phyloP scores from a whole-genome alignment of 2,797 vertebrate genomes.

The Semotilus atromaculatus region DNA sequence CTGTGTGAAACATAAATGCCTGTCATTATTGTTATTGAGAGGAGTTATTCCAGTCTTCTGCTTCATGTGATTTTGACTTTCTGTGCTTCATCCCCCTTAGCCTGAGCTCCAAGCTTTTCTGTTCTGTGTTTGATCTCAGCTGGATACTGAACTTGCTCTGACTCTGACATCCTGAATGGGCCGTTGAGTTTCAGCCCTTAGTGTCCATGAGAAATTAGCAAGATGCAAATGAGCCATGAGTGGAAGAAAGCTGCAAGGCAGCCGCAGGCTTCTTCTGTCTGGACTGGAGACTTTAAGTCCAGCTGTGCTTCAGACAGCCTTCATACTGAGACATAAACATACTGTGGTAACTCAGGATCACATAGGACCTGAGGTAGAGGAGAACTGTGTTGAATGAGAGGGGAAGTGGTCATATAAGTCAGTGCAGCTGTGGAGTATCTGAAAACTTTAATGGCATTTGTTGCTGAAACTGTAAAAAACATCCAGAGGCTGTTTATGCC shows the following conservation, averaged over 20 bases:
- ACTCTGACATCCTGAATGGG: neutral
- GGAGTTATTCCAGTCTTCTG: neutral
- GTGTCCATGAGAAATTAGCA: constrained; percentile 29
- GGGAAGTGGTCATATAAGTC: constrained; percentile 14
- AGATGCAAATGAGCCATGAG: constrained; percentile 52
- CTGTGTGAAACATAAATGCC: neutral
- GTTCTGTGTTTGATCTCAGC: constrained; percentile 29
- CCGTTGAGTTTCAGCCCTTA: constrained; percentile 2
- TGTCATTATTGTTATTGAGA: neutral
- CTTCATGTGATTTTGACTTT: neutral
- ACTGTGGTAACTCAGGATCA: neutral
- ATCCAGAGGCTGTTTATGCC: constrained; percentile 4
- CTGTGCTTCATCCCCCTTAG: neutral
- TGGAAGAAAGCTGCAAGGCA: constrained; percentile 43
- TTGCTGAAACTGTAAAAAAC: constrained; percentile 2
- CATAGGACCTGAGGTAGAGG: constrained; percentile 19
- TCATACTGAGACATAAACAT: constrained; percentile 8
- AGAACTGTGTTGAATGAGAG: constrained; percentile 4
- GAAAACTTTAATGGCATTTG: constrained; percentile 1
- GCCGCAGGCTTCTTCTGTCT: constrained; percentile 13
- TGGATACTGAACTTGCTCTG: constrained; percentile 27
- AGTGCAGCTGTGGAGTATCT: constrained; percentile 23
- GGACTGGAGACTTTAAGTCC: constrained; percentile 13
- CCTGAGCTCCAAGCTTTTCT: neutral
- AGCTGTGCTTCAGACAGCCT: constrained; percentile 28